Percentiles rank a stretch among this genome's conserved stretches.
These are phyloP conservation scores for Eufriesea mexicana DNA, from an alignment of 1,140 invertebrate genomes.

Conservation along the genomic window DNA sequence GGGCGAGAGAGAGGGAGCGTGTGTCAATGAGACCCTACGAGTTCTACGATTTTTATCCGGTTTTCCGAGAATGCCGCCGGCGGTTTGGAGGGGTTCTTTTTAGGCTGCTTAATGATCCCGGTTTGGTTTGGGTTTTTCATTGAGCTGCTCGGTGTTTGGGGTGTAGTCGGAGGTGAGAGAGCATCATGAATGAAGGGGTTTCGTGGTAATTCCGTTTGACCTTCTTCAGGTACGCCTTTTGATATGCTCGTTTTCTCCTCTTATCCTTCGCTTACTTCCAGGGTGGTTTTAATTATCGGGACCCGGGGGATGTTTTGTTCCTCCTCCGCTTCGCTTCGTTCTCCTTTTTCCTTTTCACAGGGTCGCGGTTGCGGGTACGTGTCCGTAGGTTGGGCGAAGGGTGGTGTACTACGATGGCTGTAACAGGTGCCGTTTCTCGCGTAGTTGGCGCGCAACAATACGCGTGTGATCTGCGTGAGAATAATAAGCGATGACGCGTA, in stretches of 20 bases:
- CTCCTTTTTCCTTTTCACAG: background rate
- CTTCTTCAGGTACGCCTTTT: no score
- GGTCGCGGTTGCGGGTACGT: no score
- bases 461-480: slow-evolving; percentile 39
- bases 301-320: no score
- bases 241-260: no score
- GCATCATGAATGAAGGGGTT: no score
- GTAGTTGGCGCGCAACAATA: slow-evolving; percentile 32
- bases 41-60: background rate
- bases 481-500: slow-evolving; percentile 44
- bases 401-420: background rate
- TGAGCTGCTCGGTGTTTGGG: background rate
- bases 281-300: no score
- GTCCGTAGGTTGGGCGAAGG: background rate
- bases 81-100: background rate
- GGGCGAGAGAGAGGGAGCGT: no score
- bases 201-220: no score
- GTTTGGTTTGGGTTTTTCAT: background rate
- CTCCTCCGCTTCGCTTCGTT: no score
- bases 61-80: background rate
- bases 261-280: no score
- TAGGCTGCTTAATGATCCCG: background rate
- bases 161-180: background rate
- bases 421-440: slow-evolving; percentile 41
- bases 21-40: slow-evolving; percentile 6